Base-by-base conservation (phyloP, 2,113 vertebrate genomes). In the Australoheros scitulus region DNA sequence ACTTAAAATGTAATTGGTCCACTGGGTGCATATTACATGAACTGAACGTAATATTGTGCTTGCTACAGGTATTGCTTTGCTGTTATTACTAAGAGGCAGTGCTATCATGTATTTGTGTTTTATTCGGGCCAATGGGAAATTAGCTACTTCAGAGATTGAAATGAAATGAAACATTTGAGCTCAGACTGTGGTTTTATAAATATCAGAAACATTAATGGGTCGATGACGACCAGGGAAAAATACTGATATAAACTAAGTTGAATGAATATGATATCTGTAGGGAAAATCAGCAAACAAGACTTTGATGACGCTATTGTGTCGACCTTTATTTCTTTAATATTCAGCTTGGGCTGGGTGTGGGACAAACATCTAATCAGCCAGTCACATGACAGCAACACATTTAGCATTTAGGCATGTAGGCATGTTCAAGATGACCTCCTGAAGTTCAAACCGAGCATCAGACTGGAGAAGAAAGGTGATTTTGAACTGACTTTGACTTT, bases 71-170 rank as follows among this genome's bases (percentile, higher is more conserved):
- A 50, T 50, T 50, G 47, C 52, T 34, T 26, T 75, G 57, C 14
- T 50, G 22, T 32, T 52, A 50, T 61, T 58, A 17, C 50, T 13
- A 47, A 36, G 32, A 72, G 63, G 13, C 20, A 43, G 77, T 26
- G 29, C 38, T 82, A 47, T 63, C 41, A 10, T 61, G 17, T 58
- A 76, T 68, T 76, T 29, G 36, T 38, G 55, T 74, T 77, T 77
- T 65, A 38, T 50, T 82, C 20, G 34, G 36, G 85, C 11, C 15
- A 20, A 34, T 68, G 38, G n/a, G 55, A 41, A 55, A 55, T 52
- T 18, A 22, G 41, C 18, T 77, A 11, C 36, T 18, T 11, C 7
- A 14, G 26, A 26, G 36, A 57, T 77, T 24, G 2, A 43, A 72
- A 72, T 79, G 5, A 77, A 57, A 77, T 76, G 3, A 77, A 57